Evolutionary conservation across 2,113 vertebrate genomes (phyloP).

Genomic region (Xenus cinereus): DNA sequence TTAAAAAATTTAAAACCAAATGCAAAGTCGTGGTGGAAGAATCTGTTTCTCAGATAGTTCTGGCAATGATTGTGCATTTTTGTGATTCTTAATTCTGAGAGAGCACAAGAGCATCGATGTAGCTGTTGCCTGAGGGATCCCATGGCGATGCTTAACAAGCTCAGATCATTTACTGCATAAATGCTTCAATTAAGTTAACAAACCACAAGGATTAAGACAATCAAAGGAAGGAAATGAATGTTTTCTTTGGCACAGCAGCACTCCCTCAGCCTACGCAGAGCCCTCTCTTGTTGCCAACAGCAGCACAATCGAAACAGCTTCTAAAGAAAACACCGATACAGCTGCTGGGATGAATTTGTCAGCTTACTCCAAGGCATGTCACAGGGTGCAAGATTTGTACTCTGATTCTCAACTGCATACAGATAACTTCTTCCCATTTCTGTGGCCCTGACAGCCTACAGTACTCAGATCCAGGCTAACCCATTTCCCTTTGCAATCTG

Average conservation of each 20-base stretch:
- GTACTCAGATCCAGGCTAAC: neutral
- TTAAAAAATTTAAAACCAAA: neutral
- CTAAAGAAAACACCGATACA: neutral
- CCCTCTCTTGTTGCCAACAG: neutral
- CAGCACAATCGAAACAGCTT: neutral
- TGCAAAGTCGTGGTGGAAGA: neutral
- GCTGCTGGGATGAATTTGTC: neutral
- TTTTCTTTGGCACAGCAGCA: neutral
- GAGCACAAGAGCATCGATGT: neutral
- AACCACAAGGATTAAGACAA: constrained; percentile 38
- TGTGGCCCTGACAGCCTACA: neutral
- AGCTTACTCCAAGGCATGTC: neutral
- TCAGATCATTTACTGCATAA: neutral
- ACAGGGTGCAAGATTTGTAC: neutral
- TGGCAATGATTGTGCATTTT: neutral
- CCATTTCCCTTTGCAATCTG: neutral
- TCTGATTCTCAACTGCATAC: neutral
- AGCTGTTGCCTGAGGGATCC: constrained; percentile 1
- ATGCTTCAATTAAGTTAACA: constrained; percentile 3
- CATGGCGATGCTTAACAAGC: neutral
- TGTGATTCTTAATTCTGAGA: neutral
- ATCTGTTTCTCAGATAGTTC: neutral
- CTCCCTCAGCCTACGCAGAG: neutral
- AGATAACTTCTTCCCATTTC: neutral
- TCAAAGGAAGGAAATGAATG: neutral